Evolutionary conservation across 2,113 vertebrate genomes (phyloP).

Genomic region (Hipposideros armiger): DNA sequence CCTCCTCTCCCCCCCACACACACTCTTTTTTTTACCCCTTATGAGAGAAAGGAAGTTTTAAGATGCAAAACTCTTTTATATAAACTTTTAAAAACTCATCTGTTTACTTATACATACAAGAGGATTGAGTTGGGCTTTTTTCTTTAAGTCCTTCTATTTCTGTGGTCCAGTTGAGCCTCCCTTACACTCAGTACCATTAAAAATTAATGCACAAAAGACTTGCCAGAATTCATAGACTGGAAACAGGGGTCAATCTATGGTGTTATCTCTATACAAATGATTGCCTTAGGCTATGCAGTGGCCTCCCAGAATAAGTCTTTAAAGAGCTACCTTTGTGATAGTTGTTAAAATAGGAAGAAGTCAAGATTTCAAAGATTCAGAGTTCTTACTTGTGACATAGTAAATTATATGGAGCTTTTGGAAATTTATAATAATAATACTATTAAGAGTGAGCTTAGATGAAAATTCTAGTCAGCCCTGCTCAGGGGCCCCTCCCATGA

Average conservation of each 20-base stretch:
- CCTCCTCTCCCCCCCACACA: too few relatives aligned
- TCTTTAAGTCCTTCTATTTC: not conserved
- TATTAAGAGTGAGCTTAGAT: not conserved
- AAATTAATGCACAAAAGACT: not conserved
- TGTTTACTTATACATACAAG: not conserved
- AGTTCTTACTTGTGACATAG: not conserved
- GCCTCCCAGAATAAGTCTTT: not conserved
- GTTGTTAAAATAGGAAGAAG: not conserved
- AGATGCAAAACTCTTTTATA: not conserved
- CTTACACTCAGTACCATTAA: not conserved
- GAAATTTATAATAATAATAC: not conserved
- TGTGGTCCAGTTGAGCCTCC: not conserved
- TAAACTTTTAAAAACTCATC: not conserved
- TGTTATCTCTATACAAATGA: not conserved
- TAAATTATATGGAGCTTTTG: not conserved
- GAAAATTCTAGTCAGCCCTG: constrained; percentile 38
- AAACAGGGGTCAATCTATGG: not conserved
- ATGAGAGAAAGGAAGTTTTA: not conserved
- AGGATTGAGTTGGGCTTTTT: not conserved
- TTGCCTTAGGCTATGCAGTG: not conserved
- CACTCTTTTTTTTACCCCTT: not conserved
- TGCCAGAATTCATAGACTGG: not conserved
- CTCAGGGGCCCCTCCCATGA: constrained; percentile 53
- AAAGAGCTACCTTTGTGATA: not conserved
- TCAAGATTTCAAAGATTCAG: not conserved